A percentile compares a stretch with the other conserved stretches of the same genome.
phyloP scores from a whole-genome alignment of 2,888 invertebrate species.

The Ametastegia equiseti region DNA sequence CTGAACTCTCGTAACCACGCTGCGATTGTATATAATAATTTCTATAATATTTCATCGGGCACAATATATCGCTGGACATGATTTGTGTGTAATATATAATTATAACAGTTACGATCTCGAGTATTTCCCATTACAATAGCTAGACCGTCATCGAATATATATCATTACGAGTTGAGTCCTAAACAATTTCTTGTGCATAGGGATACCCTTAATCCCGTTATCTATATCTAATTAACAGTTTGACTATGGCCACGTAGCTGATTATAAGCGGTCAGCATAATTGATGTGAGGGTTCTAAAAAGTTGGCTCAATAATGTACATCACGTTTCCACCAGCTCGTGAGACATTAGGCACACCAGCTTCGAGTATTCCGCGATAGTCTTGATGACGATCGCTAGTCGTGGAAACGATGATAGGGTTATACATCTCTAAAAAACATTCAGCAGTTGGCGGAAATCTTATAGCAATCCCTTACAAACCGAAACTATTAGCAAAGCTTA shows the following conservation, averaged over 20 bases:
- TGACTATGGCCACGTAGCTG: slow-evolving; percentile 12
- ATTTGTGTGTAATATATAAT: slow-evolving; percentile 3
- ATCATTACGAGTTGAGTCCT: background rate
- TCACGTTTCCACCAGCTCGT: background rate
- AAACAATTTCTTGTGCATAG: background rate
- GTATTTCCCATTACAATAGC: background rate
- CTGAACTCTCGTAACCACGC: background rate
- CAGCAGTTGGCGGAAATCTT: background rate
- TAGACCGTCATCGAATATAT: background rate
- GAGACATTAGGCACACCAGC: background rate
- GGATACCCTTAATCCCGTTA: background rate
- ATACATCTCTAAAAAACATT: background rate
- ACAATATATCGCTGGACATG: background rate
- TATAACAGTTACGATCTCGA: background rate
- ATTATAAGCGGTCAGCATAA: slow-evolving; percentile 36
- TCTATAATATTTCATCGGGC: background rate
- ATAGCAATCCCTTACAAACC: too few species aligned
- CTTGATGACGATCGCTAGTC: too few species aligned
- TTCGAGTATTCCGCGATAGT: background rate
- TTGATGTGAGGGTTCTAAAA: slow-evolving; percentile 10
- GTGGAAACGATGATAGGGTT: background rate
- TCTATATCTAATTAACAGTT: slow-evolving; percentile 35
- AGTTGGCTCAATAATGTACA: background rate
- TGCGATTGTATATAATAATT: slow-evolving; percentile 5
- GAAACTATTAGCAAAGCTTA: background rate